Evolutionary conservation across 1,140 invertebrate genomes (phyloP).

Genomic region (Matsumurasca onukii): DNA sequence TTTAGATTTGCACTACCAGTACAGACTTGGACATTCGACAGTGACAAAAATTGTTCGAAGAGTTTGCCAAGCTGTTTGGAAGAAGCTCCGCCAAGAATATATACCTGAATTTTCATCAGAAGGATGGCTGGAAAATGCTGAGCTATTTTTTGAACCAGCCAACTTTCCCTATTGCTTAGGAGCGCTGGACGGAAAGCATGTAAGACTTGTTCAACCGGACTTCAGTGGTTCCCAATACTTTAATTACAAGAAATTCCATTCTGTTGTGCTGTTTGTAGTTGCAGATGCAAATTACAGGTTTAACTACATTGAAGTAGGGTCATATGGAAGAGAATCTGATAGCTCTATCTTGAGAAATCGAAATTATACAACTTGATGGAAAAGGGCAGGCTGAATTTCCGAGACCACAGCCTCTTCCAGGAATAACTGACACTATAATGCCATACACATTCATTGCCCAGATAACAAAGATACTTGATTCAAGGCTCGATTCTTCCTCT

Average conservation of each 20-base stretch:
- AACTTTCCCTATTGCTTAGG: constrained; percentile 49
- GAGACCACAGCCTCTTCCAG: no score
- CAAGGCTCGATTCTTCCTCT: no score
- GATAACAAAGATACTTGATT: no score
- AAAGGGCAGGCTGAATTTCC: no score
- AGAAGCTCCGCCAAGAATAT: not conserved
- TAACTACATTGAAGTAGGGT: constrained; percentile 49
- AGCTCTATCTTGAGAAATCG: no score
- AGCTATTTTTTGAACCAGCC: constrained; percentile 37
- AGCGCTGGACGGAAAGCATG: constrained; percentile 49
- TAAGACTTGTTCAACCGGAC: constrained; percentile 38
- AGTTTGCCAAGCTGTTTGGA: not conserved
- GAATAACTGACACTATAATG: no score
- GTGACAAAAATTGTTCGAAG: not conserved
- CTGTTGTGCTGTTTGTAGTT: not conserved
- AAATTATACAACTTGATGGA: no score
- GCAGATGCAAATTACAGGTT: constrained; percentile 33
- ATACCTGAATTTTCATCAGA: not conserved
- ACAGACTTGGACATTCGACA: not conserved
- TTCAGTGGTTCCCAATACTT: not conserved
- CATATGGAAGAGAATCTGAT: constrained; percentile 49
- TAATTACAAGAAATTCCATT: constrained; percentile 12
- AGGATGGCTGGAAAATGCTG: not conserved
- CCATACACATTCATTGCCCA: no score
- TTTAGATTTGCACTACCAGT: not conserved